Evolutionary conservation across 2,113 vertebrate species (phyloP), one percentile per base, ranked within the genome.

Genomic region (Sinocyclocheilus anshuiensis): DNA sequence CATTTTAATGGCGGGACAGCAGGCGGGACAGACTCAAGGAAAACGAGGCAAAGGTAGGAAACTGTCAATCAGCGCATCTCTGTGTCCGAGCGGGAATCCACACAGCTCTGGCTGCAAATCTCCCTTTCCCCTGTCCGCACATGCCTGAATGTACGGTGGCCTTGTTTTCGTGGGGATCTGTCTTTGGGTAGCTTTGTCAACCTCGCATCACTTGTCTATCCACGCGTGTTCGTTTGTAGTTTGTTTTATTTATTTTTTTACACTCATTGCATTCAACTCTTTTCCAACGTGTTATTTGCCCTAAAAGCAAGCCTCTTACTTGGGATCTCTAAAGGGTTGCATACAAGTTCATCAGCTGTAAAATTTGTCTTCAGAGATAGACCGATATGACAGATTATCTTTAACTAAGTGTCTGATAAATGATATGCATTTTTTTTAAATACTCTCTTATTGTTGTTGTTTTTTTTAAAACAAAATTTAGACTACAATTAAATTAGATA

Each of bases 1-100:
- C 94, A 91, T 94, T 93, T 94, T 95, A 95, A 96, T 96, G 95
- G 95, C 95, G 94, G 95, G 94, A 95, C 94, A 94, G 93, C 95
- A 92, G 94, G 94, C 94, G 93, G 94, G 94, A 95, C 94, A 91
- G 91, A 89, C 88, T 90, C 92, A 94, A 93, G 95, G 95, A 94
- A 96, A 95, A 92, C 93, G 95, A 91, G 94, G 90, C 94, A 95
- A 95, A 95, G 95, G 94, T 95, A 95, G 93, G 94, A 92, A 92
- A 93, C 45, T 67, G 90, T 87, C 91, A 77, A 91, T 91, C 90
- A 92, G 93, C 92, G 93, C 92, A 93, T 94, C 91, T 94, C 89
- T 92, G 92, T 91, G 93, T 94, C 93, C 91, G 91, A 93, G 91
- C 88, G 93, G 82, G 93, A 94, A 89, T 91, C 92, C 92, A 90